These are phyloP conservation scores for Athalia rosae DNA, from an alignment of 2,888 invertebrate species.

Conservation along the genomic window DNA sequence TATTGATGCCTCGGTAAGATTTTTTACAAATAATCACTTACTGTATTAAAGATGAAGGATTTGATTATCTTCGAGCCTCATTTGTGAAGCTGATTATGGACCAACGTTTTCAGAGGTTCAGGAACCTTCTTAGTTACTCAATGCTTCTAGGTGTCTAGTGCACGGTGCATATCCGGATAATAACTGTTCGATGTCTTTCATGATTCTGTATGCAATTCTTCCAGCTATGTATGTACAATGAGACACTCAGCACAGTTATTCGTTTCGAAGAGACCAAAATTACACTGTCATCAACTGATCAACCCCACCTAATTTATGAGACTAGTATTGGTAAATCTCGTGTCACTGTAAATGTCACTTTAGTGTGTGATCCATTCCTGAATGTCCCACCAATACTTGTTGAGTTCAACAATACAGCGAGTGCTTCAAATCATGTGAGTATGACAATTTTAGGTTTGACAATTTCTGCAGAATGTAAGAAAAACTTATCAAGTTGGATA, in stretches of 20 bases:
- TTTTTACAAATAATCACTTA: not conserved
- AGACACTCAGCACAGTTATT: conserved; percentile 55
- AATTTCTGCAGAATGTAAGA: not conserved
- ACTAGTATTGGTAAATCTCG: conserved; percentile 45
- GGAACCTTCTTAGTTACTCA: no score
- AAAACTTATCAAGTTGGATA: conserved; percentile 10
- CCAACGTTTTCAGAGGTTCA: no score
- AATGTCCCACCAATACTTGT: conserved; percentile 60
- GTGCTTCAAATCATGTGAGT: not conserved
- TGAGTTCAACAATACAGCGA: not conserved
- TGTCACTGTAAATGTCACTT: conserved; percentile 69
- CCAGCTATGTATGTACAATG: conserved; percentile 57
- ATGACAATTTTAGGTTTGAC: not conserved
- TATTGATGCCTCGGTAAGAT: conserved; percentile 58
- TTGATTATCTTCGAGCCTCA: not conserved
- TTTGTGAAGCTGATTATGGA: not conserved
- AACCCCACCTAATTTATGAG: conserved; percentile 27
- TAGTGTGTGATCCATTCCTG: conserved; percentile 71
- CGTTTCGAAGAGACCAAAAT: conserved; percentile 55
- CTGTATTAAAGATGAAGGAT: not conserved
- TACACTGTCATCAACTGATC: not conserved
- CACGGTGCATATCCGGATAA: no score
- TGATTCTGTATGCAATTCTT: conserved; percentile 39
- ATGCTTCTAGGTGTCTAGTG: no score
- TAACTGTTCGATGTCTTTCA: not conserved